A percentile compares a stretch with the other conserved stretches of the same genome.
phyloP scores from a whole-genome alignment of 2,113 vertebrate species.

The Tricholaema leucomelas region DNA sequence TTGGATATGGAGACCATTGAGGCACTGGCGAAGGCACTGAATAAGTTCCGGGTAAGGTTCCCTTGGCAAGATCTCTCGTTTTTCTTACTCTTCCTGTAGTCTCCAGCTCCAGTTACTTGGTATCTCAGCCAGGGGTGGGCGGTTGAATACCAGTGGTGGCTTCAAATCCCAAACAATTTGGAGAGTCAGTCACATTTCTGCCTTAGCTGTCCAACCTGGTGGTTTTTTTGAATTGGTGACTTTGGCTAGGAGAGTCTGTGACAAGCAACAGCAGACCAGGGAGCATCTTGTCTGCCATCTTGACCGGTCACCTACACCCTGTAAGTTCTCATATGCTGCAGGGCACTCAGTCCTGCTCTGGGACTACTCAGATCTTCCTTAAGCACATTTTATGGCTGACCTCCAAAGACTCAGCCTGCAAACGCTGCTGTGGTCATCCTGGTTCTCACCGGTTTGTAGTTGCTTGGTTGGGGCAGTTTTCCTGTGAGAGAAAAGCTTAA shows the following conservation, averaged over 20 bases:
- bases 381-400: not conserved
- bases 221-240: not conserved
- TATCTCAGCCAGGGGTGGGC: not conserved
- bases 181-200: not conserved
- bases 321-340: accelerated
- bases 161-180: not conserved
- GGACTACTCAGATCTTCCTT: not conserved
- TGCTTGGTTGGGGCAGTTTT: not conserved
- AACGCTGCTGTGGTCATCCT: not conserved
- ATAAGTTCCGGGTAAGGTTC: slow-evolving; percentile 85
- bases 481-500: not conserved
- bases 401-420: not conserved
- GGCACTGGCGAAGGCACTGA: slow-evolving; percentile 90
- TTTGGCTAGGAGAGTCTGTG: not conserved
- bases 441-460: not conserved
- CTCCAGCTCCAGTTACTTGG: not conserved
- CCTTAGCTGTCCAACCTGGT: not conserved
- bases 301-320: not conserved
- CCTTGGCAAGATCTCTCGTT: not conserved
- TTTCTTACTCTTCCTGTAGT: not conserved
- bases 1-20: slow-evolving; percentile 99
- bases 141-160: not conserved
- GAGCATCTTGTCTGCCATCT: not conserved
- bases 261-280: not conserved
- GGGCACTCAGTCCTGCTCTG: not conserved